phyloP scores from a whole-genome alignment of 2,113 vertebrate genomes.

The Lagopus muta region DNA sequence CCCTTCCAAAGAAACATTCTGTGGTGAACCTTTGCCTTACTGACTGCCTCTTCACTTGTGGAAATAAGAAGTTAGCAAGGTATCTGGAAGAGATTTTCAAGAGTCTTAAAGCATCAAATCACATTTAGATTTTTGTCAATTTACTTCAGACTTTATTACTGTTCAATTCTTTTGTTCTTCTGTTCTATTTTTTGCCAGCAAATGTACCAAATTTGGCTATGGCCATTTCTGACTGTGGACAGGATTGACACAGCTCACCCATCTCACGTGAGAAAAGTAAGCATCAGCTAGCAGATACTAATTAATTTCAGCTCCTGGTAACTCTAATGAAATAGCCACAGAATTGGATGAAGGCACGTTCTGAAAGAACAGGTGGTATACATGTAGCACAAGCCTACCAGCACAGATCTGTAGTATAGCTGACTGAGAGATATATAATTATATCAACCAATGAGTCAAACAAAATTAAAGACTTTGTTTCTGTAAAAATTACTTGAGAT shows the following conservation, averaged over 20 bases:
- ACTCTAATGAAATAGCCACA: neutral
- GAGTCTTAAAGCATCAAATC: neutral
- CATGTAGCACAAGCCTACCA: neutral
- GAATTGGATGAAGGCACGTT: neutral
- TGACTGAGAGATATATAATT: neutral
- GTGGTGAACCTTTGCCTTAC: neutral
- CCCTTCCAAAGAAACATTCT: neutral
- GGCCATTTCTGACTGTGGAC: neutral
- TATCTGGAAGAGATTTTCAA: neutral
- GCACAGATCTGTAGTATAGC: neutral
- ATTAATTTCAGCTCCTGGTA: neutral
- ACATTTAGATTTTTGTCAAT: neutral
- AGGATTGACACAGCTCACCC: neutral
- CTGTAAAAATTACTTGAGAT: neutral
- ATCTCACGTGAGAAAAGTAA: neutral
- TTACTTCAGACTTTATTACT: neutral
- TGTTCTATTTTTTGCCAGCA: neutral
- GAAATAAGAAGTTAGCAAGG: neutral
- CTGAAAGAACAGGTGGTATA: neutral
- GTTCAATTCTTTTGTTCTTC: neutral
- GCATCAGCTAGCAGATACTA: neutral
- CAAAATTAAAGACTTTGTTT: neutral
- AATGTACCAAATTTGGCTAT: neutral
- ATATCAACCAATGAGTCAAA: neutral
- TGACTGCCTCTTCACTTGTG: accelerated